These are phyloP conservation scores for Stictonetta naevosa DNA, from an alignment of 2,113 vertebrate genomes.

Conservation along the genomic window DNA sequence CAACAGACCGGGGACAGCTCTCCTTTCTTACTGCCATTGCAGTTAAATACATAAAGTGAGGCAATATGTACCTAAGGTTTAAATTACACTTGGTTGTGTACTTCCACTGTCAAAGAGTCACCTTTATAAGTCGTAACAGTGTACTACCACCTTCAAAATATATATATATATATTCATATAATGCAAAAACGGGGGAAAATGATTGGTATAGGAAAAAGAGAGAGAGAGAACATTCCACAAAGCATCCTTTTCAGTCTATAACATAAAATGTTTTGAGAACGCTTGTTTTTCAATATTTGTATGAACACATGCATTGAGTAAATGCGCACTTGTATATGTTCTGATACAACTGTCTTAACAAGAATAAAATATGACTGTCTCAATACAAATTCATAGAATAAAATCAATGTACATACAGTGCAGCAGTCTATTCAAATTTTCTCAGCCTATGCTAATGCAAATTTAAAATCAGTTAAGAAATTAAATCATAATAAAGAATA, in stretches of 20 bases:
- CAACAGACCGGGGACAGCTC: background rate
- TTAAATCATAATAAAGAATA: background rate
- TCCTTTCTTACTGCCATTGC: background rate
- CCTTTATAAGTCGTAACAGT: background rate
- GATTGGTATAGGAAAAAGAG: background rate
- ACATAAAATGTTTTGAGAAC: background rate
- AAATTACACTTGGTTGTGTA: background rate
- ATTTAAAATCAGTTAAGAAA: conserved; percentile 8
- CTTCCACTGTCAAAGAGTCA: background rate
- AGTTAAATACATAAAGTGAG: background rate
- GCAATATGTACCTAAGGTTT: background rate
- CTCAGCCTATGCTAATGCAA: background rate
- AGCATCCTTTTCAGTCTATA: background rate
- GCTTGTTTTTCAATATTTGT: background rate
- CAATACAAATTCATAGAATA: background rate
- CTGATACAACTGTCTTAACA: background rate
- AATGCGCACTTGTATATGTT: background rate
- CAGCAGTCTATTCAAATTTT: background rate
- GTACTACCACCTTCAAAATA: background rate
- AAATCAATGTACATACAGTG: background rate
- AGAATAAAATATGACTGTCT: background rate
- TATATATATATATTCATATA: too few species aligned
- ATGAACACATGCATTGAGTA: background rate
- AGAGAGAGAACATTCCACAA: background rate
- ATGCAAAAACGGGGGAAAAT: background rate